Conservation (phyloP, 2,797 vertebrate genomes). For the Cheirogaleus major region DNA sequence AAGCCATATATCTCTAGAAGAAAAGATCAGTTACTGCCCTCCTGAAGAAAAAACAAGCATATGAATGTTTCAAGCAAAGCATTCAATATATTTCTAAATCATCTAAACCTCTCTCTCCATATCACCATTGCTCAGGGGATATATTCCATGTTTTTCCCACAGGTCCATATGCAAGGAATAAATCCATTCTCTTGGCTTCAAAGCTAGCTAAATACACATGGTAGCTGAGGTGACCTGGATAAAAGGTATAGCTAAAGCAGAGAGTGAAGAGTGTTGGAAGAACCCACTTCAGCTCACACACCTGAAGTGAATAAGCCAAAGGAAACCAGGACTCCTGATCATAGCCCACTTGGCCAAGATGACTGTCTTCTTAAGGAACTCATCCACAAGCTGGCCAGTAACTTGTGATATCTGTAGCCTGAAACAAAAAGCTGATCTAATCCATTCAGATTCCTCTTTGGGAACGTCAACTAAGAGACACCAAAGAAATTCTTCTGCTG, state of each 20-base stretch:
- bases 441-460: background rate
- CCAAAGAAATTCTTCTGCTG: background rate
- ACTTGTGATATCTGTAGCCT: background rate
- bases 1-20: background rate
- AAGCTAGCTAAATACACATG: background rate
- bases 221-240: background rate
- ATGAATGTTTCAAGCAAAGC: slow-evolving; percentile 3
- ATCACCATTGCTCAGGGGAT: background rate
- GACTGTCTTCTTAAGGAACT: background rate
- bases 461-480: background rate
- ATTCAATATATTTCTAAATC: background rate
- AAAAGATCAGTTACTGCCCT: background rate
- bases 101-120: background rate
- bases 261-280: background rate
- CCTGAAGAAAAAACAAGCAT: background rate
- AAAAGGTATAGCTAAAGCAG: background rate
- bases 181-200: background rate
- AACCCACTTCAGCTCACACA: background rate
- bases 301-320: background rate
- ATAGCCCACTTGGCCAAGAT: background rate
- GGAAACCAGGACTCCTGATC: background rate
- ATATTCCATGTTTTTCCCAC: background rate
- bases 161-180: background rate
- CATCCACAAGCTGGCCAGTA: background rate
- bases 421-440: background rate